A percentile compares a stretch with the other conserved stretches of the same genome.
These are phyloP conservation scores for Lordiphosa clarofinis DNA, from an alignment of 1,140 invertebrate species.

Conservation along the genomic window DNA sequence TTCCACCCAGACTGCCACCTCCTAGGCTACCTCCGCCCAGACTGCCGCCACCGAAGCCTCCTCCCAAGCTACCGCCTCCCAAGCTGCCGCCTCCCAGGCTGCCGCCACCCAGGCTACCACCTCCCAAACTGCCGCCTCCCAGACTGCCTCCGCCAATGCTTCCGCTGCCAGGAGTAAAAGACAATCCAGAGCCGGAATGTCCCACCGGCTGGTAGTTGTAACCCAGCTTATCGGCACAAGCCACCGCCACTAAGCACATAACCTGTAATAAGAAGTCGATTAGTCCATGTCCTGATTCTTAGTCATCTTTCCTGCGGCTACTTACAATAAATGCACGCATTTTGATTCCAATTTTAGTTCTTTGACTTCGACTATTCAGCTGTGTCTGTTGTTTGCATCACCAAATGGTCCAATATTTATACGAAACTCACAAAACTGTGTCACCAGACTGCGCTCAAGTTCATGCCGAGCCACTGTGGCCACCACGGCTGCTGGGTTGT, in stretches of 20 bases:
- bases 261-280: slow-evolving; percentile 32
- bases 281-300: slow-evolving; percentile 37
- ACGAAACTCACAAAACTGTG: slow-evolving; percentile 61
- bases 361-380: slow-evolving; percentile 63
- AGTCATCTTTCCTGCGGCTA: slow-evolving; percentile 22
- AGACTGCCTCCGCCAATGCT: slow-evolving; percentile 20
- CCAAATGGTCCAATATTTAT: slow-evolving; percentile 65
- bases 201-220: slow-evolving; percentile 73
- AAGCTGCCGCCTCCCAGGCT: slow-evolving; percentile 10
- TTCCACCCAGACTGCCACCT: slow-evolving; percentile 9
- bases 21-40: neutral
- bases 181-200: slow-evolving; percentile 60
- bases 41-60: slow-evolving; percentile 5
- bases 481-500: slow-evolving; percentile 27
- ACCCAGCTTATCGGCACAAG: slow-evolving; percentile 69
- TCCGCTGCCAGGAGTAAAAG: slow-evolving; percentile 49
- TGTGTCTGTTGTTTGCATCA: slow-evolving; percentile 63
- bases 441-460: slow-evolving; percentile 70
- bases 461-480: slow-evolving; percentile 54
- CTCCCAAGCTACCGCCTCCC: slow-evolving; percentile 13
- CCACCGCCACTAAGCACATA: slow-evolving; percentile 69
- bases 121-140: slow-evolving; percentile 25
- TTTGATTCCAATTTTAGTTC: slow-evolving; percentile 62
- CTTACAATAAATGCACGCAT: slow-evolving; percentile 77
- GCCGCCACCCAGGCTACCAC: slow-evolving; percentile 14